Conservation (phyloP, 2,888 invertebrate genomes). For the Prosopocoilus inquinatus region DNA sequence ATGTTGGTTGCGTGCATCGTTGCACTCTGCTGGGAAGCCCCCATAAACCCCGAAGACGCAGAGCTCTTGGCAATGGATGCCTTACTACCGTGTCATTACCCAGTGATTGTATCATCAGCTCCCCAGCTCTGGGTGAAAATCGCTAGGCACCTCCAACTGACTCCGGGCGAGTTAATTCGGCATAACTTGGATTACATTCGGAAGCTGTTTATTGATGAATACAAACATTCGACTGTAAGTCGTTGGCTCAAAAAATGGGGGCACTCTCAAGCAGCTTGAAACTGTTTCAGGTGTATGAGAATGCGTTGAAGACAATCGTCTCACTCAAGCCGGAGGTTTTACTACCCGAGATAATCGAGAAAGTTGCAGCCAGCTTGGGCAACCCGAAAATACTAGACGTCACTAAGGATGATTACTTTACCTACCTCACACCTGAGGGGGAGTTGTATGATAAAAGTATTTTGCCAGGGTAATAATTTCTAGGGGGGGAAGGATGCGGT, state of each 20-base stretch:
- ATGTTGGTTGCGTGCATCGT: conserved; percentile 48
- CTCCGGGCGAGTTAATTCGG: conserved; percentile 61
- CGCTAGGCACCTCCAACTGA: conserved; percentile 57
- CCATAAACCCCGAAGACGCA: conserved; percentile 53
- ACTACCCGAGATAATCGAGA: conserved; percentile 63
- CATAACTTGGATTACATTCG: conserved; percentile 59
- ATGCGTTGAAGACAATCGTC: conserved; percentile 71
- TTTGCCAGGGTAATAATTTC: conserved; percentile 56
- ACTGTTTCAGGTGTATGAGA: conserved; percentile 57
- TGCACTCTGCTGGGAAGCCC: conserved; percentile 47
- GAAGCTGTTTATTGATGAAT: conserved; percentile 61
- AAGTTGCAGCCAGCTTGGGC: conserved; percentile 60
- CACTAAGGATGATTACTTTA: conserved; percentile 76
- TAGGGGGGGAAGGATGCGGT: conserved; percentile 7
- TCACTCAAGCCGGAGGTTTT: conserved; percentile 63
- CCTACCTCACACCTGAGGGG: conserved; percentile 81
- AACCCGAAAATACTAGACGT: conserved; percentile 68
- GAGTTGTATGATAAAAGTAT: conserved; percentile 88
- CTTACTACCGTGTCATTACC: conserved; percentile 74
- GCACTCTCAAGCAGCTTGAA: background rate
- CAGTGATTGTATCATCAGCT: conserved; percentile 59
- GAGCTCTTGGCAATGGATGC: conserved; percentile 64
- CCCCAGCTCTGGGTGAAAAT: conserved; percentile 70
- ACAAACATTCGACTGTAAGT: conserved; percentile 38
- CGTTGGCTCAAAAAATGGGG: conserved; percentile 6